These are phyloP conservation scores for Aricia agestis DNA, from an alignment of 1,140 invertebrate genomes.

Conservation along the genomic window DNA sequence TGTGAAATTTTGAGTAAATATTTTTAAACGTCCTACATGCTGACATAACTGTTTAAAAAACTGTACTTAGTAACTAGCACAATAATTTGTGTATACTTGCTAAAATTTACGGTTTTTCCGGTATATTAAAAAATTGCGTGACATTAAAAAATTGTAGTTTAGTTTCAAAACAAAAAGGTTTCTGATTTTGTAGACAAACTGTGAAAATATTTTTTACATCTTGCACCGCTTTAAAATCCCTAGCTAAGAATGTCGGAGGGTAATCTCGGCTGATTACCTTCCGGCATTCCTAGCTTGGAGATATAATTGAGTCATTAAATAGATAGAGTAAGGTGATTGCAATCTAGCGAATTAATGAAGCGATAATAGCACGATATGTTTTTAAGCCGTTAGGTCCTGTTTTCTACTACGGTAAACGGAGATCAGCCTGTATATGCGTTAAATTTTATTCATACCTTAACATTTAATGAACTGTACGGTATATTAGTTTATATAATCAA, in stretches of 20 bases:
- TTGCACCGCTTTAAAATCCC: background rate
- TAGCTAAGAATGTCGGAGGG: no score
- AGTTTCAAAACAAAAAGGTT: background rate
- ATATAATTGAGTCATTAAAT: constrained; percentile 6
- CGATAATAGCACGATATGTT: constrained; percentile 11
- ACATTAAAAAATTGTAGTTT: no score
- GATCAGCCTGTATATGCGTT: background rate
- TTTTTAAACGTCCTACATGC: background rate
- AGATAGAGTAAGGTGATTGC: background rate
- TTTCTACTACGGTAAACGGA: constrained; percentile 43
- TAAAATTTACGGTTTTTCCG: background rate
- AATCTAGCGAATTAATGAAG: constrained; percentile 10
- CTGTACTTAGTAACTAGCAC: background rate
- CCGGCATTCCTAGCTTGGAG: background rate
- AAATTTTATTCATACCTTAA: background rate
- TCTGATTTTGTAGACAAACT: background rate
- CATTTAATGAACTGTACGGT: background rate
- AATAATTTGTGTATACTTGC: background rate
- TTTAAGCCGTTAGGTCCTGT: constrained; percentile 41
- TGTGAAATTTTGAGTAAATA: background rate
- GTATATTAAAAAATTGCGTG: no score
- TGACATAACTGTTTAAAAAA: background rate
- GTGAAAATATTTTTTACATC: background rate
- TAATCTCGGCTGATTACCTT: background rate
- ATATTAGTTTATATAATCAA: background rate